A percentile compares a stretch with the other conserved stretches of the same genome.
These are phyloP conservation scores for Neodiprion pinetum DNA, from an alignment of 1,140 invertebrate genomes.

Conservation along the genomic window DNA sequence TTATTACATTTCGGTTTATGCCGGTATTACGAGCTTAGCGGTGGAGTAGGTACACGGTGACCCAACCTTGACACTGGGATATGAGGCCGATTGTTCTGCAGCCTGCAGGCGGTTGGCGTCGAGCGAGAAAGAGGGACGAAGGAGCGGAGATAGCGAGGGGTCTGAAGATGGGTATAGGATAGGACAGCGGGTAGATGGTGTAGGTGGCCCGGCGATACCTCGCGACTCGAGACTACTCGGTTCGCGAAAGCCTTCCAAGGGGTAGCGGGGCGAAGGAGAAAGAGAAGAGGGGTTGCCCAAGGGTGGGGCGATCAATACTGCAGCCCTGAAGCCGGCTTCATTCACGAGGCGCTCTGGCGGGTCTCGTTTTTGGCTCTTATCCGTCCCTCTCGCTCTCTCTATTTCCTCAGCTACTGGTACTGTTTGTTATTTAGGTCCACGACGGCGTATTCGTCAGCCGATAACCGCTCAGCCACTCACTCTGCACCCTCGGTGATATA, in stretches of 20 bases:
- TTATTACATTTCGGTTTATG: no score
- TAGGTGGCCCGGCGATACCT: conserved; percentile 15
- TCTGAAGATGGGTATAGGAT: no score
- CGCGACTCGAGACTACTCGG: conserved; percentile 22
- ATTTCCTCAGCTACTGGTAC: background rate
- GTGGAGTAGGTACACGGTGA: conserved; percentile 19
- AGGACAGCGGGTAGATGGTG: background rate
- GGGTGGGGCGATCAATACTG: conserved; percentile 51
- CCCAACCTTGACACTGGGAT: conserved; percentile 52
- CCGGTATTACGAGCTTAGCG: no score
- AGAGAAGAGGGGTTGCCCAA: conserved; percentile 6
- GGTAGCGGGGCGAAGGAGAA: conserved; percentile 11
- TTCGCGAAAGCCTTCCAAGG: background rate
- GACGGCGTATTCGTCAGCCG: background rate
- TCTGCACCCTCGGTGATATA: background rate
- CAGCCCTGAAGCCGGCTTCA: conserved; percentile 49
- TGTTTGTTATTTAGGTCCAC: background rate
- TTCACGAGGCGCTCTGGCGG: conserved; percentile 33
- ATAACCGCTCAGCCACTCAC: background rate
- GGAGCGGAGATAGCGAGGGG: background rate
- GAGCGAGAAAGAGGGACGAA: background rate
- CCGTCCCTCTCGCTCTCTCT: no score
- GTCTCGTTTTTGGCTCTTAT: background rate
- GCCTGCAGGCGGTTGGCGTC: conserved; percentile 27
- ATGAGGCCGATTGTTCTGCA: conserved; percentile 30